Base-by-base conservation (phyloP, 2,888 invertebrate genomes). In the Polyploca ridens region DNA sequence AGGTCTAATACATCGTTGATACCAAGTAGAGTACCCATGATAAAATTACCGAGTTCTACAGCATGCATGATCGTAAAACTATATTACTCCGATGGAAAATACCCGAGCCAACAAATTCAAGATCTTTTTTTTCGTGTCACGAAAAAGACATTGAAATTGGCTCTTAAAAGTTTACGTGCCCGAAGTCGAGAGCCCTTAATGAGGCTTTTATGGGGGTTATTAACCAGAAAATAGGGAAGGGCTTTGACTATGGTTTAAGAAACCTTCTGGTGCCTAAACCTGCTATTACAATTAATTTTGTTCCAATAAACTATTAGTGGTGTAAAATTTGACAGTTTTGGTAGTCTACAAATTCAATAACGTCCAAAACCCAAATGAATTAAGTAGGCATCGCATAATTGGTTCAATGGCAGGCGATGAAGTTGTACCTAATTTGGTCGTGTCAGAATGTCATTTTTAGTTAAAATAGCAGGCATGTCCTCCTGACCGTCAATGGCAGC, bases 121-220 rank as follows among this genome's bases (percentile, higher is more conserved):
- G 54, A 54, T 6, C 16, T 10, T 54, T 19, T n/a, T 62, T 62
- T 65, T 60, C 59, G 49, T 38, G 57, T 27, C 65, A 60, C 63
- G 65, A n/a, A 65, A 33, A 33, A 61, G 38, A 27, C 41, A 19
- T 41, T 61, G 27, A 27, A 61, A 61, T 61, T 19, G 61, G 19
- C 41, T 27, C 54, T 63, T 61, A 54, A 65, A 65, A 62, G 54
- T 62, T 65, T 62, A 65, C 60, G 65, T 63, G 65, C 33, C 13
- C 10, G 35, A 46, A 33, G 59, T 59, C 49, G 33, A 8, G 49
- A 19, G 16, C 59, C n/a, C 59, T 61, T 41, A 13, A 54, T 19
- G 54, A 54, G 19, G 16, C 60, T 33, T 61, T 61, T 61, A 61
- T 41, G 27, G 61, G 54, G 54, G 19, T 19, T 54, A 54, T 54